Base-by-base conservation (phyloP, 2,888 invertebrate species). In the Cecidostiba fungosa region DNA sequence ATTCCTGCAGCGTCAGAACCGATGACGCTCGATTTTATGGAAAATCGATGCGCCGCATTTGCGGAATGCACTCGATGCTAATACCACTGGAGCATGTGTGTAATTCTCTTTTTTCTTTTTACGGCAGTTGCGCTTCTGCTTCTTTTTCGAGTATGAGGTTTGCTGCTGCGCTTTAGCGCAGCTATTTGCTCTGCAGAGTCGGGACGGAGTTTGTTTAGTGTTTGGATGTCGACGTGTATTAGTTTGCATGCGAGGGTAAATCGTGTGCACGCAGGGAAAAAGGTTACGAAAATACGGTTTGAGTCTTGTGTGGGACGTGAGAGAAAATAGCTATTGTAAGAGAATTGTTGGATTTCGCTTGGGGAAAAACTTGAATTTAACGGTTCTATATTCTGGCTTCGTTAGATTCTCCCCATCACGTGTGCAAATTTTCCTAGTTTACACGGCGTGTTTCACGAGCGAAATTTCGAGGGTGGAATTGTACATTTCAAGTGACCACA, bases 11-110 rank as follows among this genome's bases (percentile, higher is more conserved):
- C 6, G 66, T 29, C 29, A 26, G 14, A 66, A 2, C 66, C 26
- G 29, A 66, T n/a, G 66, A 66, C 14, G 66, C 5, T 66, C 66
- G 66, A 66, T 66, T 29, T 66, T 66, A 66, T 66, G 29, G 66
- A 66, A 73, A 73, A 73, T 73, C 73, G 73, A 73, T 73, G 23
- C 32, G 19, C 72, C 26, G 3, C 39, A 4, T 23, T 73, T 43
- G 23, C 26, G 66, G 29, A 66, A 66, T 66, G 62, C 62, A 2
- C 43, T 26, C 66, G 26, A 12, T 26, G 66, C 66, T 19, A 59
- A 59, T 59, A n/a, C 54, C 54, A 59, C n/a, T 59, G 54, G n/a
- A 59, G 23, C n/a, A 6, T 8, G 54, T 23, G 54, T 50, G 6
- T n/a, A n/a, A 23, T 59, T 19, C n/a, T 19, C 23, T 59, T n/a